Percentiles rank a stretch among this genome's conserved stretches.
Conservation (phyloP, 2,888 invertebrate genomes). For the Protodeltote pygarga region DNA sequence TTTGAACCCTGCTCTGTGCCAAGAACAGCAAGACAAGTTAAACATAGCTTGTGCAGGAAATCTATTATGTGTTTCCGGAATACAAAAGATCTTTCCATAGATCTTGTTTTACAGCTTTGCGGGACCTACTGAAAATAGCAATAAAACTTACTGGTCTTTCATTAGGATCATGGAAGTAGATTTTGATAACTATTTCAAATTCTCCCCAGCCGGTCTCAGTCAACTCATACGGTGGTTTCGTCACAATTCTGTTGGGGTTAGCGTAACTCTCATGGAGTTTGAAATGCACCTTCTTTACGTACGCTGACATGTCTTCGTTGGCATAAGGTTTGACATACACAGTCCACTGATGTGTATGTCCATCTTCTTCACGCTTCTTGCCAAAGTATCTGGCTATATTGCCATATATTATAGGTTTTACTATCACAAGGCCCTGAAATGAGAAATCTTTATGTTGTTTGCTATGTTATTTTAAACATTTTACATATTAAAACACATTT, state of each 20-base stretch:
- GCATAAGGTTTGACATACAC: constrained; percentile 97
- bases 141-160: constrained; percentile 93
- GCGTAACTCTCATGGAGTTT: constrained; percentile 99
- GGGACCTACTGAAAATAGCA: no score
- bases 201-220: constrained; percentile 99
- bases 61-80: no score
- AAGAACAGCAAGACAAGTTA: no score
- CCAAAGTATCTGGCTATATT: constrained; percentile 98
- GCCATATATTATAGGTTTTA: constrained; percentile 98
- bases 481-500: not conserved
- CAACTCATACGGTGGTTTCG: constrained; percentile 98
- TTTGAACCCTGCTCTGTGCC: no score
- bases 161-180: constrained; percentile 98
- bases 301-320: constrained; percentile 97
- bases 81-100: no score
- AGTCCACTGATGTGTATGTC: constrained; percentile 99
- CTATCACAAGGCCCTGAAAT: constrained; percentile 92
- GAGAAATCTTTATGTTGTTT: not conserved
- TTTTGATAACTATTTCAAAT: constrained; percentile 99
- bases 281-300: constrained; percentile 98
- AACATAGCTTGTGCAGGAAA: no score
- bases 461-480: not conserved
- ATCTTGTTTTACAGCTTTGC: no score
- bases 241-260: constrained; percentile 96
- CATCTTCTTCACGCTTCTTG: constrained; percentile 98